phyloP scores from a whole-genome alignment of 64 coral and sea anemone species.

The Montipora foliosa region DNA sequence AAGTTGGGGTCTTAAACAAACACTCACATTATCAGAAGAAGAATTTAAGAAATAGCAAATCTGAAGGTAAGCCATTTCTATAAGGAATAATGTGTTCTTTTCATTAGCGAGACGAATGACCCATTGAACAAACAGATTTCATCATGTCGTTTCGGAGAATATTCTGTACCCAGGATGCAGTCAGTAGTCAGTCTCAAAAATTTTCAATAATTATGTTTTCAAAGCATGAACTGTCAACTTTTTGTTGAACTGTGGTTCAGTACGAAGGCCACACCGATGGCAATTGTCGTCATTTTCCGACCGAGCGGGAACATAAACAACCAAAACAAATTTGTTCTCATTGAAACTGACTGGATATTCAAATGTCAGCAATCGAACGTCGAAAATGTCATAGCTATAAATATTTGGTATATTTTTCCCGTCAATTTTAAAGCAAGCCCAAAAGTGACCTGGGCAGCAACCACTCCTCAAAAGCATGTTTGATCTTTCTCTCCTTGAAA shows the following conservation, averaged over 20 bases:
- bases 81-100: background rate
- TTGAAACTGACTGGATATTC: background rate
- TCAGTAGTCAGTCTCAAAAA: too few relatives aligned
- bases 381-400: background rate
- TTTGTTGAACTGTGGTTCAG: too few relatives aligned
- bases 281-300: conserved; percentile 1
- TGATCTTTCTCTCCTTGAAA: background rate
- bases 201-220: too few relatives aligned
- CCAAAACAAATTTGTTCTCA: background rate
- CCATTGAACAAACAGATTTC: conserved; percentile 1
- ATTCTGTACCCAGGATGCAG: too few relatives aligned
- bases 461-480: background rate
- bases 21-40: background rate
- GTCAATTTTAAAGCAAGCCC: background rate
- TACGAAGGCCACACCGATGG: background rate
- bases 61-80: background rate
- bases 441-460: background rate
- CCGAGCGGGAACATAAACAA: background rate
- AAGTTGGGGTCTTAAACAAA: background rate
- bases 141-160: too few relatives aligned
- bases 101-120: background rate
- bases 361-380: background rate
- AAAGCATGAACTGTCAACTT: too few relatives aligned
- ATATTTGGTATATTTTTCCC: background rate
- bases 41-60: background rate